phyloP scores from a whole-genome alignment of 2,888 invertebrate genomes.

The Chrysina gloriosa region DNA sequence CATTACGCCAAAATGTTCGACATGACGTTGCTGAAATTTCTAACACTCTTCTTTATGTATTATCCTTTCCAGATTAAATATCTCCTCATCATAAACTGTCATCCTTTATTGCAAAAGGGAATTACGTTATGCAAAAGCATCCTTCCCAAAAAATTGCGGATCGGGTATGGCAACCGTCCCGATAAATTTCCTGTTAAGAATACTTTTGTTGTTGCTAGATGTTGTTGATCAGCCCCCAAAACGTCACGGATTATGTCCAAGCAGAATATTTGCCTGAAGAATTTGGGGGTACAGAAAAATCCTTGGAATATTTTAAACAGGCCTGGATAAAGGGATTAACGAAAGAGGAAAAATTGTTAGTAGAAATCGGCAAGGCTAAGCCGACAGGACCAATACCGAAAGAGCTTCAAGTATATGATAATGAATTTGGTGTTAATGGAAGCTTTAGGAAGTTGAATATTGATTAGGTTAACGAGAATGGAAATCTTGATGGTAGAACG shows the following conservation, averaged over 20 bases:
- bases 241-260: constrained; percentile 70
- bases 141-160: neutral
- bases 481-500: neutral
- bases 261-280: constrained; percentile 72
- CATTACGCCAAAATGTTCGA: constrained; percentile 4
- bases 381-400: constrained; percentile 56
- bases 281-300: constrained; percentile 73
- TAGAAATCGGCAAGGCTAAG: constrained; percentile 69
- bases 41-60: neutral
- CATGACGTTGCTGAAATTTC: neutral
- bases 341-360: constrained; percentile 68
- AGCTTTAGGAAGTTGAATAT: constrained; percentile 74
- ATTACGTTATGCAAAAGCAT: neutral
- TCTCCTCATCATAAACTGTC: neutral
- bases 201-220: neutral
- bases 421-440: constrained; percentile 66
- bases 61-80: neutral
- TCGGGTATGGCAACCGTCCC: neutral
- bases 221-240: constrained; percentile 62
- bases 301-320: constrained; percentile 66
- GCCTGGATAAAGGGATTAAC: constrained; percentile 69
- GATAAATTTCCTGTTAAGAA: constrained; percentile 45
- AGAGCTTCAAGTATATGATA: constrained; percentile 49
- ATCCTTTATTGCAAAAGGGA: constrained; percentile 1
- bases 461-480: constrained; percentile 58